phyloP scores from a whole-genome alignment of 2,113 vertebrate genomes.

The Cinclus mexicanus region DNA sequence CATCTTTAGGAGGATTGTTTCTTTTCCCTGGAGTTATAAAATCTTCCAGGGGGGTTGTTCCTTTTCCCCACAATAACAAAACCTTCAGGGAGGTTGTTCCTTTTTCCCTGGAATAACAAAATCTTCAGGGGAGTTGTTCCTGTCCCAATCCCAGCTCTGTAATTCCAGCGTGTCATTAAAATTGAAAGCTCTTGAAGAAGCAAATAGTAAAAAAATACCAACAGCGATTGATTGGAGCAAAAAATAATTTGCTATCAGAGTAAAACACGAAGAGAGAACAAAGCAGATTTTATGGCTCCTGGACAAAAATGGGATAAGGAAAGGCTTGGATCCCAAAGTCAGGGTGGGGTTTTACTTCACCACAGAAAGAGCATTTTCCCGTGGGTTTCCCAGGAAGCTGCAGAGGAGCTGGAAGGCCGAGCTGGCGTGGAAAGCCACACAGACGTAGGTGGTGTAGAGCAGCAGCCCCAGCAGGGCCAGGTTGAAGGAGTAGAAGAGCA shows the following conservation, averaged over 20 bases:
- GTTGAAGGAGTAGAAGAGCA: slow-evolving; percentile 88
- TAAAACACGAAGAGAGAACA: neutral
- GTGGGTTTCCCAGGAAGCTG: slow-evolving; percentile 77
- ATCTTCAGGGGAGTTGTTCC: neutral
- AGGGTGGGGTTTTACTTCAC: slow-evolving; percentile 70
- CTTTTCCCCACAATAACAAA: neutral
- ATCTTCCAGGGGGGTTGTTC: neutral
- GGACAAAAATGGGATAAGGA: accelerated
- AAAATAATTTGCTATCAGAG: neutral
- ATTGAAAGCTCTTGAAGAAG: neutral
- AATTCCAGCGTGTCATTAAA: neutral
- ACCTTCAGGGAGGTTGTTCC: neutral
- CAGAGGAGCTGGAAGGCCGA: slow-evolving; percentile 84
- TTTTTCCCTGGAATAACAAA: neutral
- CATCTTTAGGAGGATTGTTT: neutral
- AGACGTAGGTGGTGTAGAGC: slow-evolving; percentile 86
- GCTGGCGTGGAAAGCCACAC: slow-evolving; percentile 81
- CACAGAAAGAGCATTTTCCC: slow-evolving; percentile 73
- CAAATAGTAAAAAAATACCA: neutral
- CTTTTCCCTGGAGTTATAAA: too few species aligned
- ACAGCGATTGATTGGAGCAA: neutral
- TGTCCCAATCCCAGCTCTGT: neutral
- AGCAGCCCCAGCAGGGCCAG: slow-evolving; percentile 77
- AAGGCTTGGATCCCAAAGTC: neutral
- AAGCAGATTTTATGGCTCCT: neutral